Conservation (phyloP, 2,113 vertebrate genomes). For the Pteropus alecto region DNA sequence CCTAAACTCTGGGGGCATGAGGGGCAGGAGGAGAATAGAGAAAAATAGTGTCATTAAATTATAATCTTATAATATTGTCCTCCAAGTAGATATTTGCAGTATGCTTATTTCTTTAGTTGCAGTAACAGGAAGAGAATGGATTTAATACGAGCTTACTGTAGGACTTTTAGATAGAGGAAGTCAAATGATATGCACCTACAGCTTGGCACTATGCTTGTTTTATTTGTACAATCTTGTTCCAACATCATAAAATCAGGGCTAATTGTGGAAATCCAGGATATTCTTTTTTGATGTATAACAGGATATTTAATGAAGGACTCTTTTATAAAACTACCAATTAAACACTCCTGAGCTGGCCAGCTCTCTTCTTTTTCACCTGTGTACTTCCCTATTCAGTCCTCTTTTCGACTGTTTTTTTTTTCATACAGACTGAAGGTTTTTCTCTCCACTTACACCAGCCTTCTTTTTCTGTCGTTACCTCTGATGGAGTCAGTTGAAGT, state of each 20-base stretch:
- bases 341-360: not conserved
- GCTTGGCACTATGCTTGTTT: not conserved
- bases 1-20: not conserved
- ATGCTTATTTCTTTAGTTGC: no score
- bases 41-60: not conserved
- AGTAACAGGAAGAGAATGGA: not conserved
- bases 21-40: not conserved
- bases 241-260: not conserved
- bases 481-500: not conserved
- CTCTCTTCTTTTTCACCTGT: not conserved
- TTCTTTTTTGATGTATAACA: not conserved
- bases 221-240: not conserved
- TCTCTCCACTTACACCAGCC: not conserved
- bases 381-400: not conserved
- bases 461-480: not conserved
- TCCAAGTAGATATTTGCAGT: not conserved
- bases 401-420: not conserved
- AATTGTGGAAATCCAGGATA: not conserved
- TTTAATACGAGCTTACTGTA: not conserved
- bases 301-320: not conserved
- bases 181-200: no score
- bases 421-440: not conserved
- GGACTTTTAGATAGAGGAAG: not conserved
- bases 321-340: not conserved
- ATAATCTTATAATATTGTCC: not conserved